These are phyloP conservation scores for Alosa alosa DNA, from an alignment of 2,113 vertebrate genomes.

Conservation along the genomic window DNA sequence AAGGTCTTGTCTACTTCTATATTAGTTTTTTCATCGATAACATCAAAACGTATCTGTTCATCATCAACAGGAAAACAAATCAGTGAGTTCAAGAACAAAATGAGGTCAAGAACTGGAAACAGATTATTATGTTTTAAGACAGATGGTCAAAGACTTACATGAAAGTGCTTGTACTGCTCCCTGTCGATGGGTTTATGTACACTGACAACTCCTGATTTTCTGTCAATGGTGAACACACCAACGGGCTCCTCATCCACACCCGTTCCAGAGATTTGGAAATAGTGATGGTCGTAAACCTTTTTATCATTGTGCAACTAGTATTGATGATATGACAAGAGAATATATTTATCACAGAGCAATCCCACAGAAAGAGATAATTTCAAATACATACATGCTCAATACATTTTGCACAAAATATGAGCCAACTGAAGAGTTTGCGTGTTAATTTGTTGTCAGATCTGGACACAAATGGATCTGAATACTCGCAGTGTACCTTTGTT, in stretches of 20 bases:
- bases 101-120: not conserved
- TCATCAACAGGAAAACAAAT: not conserved
- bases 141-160: constrained; percentile 59
- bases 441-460: not conserved
- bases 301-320: constrained; percentile 67
- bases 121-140: not conserved
- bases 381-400: not conserved
- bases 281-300: rapidly evolving
- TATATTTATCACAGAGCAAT: not conserved
- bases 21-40: not conserved
- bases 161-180: constrained; percentile 58
- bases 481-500: constrained; percentile 63
- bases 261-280: constrained; percentile 69
- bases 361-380: not conserved
- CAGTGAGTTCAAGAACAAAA: not conserved
- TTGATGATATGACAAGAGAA: not conserved
- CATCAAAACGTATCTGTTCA: constrained; percentile 73
- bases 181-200: constrained; percentile 66
- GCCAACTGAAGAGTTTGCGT: not conserved
- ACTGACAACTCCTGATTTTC: constrained; percentile 51
- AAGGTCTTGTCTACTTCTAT: constrained; percentile 61
- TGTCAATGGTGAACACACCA: constrained; percentile 67
- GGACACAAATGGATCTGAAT: not conserved
- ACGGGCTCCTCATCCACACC: constrained; percentile 65
- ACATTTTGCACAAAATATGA: not conserved